Percentiles rank a stretch among this genome's conserved stretches.
These are phyloP conservation scores for Aphidius ervi DNA, from an alignment of 1,140 invertebrate species.

Conservation along the genomic window DNA sequence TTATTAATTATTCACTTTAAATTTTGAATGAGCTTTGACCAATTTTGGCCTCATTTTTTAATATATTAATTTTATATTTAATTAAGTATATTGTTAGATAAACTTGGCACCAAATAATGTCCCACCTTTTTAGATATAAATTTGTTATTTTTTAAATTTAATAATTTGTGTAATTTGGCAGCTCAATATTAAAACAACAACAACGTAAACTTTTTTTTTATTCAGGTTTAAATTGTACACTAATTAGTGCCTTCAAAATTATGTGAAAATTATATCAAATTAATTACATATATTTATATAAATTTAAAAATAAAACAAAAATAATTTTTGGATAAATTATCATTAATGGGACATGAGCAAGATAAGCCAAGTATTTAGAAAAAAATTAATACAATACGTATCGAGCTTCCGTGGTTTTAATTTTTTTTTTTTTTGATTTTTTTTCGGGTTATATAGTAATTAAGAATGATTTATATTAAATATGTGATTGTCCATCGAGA, in stretches of 20 bases:
- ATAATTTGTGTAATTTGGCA: no score
- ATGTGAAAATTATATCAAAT: background rate
- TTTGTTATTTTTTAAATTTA: no score
- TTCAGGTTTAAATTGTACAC: background rate
- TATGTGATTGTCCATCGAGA: background rate
- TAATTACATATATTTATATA: background rate
- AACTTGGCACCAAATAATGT: no score
- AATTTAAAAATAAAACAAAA: background rate
- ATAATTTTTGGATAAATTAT: conserved; percentile 6
- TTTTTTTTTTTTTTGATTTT: conserved; percentile 2
- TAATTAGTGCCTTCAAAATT: conserved; percentile 25
- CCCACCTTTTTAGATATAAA: no score
- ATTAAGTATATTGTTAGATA: no score
- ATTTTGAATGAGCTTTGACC: no score
- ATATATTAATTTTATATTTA: no score
- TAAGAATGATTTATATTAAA: no score
- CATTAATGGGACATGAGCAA: background rate
- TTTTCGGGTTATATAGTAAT: background rate
- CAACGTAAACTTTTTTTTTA: no score
- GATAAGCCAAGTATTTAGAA: background rate
- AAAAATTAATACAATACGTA: conserved; percentile 2
- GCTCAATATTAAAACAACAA: no score
- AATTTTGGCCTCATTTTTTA: no score
- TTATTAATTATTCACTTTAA: no score
- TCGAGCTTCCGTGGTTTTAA: conserved; percentile 17